phyloP scores from a whole-genome alignment of 2,888 invertebrate genomes.

The Ochropleura leucogaster region DNA sequence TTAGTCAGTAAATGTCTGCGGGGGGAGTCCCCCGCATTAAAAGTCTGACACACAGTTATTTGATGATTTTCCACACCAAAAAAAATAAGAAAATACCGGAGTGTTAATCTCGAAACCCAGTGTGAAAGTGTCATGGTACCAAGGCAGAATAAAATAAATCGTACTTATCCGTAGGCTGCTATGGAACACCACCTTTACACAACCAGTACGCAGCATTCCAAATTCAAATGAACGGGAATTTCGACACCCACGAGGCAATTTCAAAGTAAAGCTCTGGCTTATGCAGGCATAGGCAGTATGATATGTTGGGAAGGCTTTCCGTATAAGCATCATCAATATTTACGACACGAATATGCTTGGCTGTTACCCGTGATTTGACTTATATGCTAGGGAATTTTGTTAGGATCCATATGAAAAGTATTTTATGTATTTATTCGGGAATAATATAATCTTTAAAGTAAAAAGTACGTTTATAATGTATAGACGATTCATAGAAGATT shows the following conservation, averaged over 20 bases:
- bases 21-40: no score
- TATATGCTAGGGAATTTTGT: neutral
- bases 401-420: neutral
- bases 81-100: no score
- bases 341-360: slow-evolving; percentile 10
- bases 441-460: neutral
- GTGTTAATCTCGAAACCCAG: no score
- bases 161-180: neutral
- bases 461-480: neutral
- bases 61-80: no score
- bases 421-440: neutral
- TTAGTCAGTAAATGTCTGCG: no score
- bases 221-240: slow-evolving; percentile 17
- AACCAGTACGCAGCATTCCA: neutral
- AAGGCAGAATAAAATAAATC: no score
- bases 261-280: slow-evolving; percentile 17
- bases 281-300: neutral
- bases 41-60: no score
- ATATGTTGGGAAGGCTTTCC: neutral
- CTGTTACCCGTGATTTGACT: neutral
- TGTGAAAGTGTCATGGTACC: no score
- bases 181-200: neutral
- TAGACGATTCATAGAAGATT: no score
- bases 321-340: slow-evolving; percentile 29
- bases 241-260: slow-evolving; percentile 9